Evolutionary conservation across 2,113 vertebrate genomes (phyloP), one percentile per base, ranked within the genome.

Genomic region (Colistium nudipinnis): DNA sequence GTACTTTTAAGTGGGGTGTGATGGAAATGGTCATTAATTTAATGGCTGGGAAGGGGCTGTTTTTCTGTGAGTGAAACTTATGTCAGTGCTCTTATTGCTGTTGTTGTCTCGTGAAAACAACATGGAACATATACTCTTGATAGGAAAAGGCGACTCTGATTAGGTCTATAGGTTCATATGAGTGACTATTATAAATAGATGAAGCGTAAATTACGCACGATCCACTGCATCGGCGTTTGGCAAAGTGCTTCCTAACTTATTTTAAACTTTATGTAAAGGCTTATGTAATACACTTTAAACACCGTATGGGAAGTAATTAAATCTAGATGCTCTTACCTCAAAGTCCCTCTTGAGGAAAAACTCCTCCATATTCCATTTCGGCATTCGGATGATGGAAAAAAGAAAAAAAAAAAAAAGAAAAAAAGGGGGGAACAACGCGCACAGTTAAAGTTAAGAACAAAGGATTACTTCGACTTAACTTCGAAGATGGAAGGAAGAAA

Each of bases 271-370:
- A n/a, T n/a, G n/a, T n/a, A n/a, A n/a, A n/a, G n/a, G n/a, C n/a
- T n/a, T n/a, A n/a, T n/a, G n/a, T n/a, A n/a, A n/a, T n/a, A n/a
- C n/a, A n/a, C n/a, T n/a, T n/a, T n/a, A n/a, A n/a, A n/a, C n/a
- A n/a, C n/a, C n/a, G n/a, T n/a, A n/a, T n/a, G n/a, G n/a, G n/a
- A n/a, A n/a, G 17, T 1, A 31, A 39, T 66, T n/a, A 68, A 52
- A 62, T 27, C 4, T 0, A 54, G 17, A 80, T 22, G 28, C 30
- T 14, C 70, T 83, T 68, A 88, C 86, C 88, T 89, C 61, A 85
- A 39, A 73, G 5, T 7, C n/a, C 10, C 2, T 48, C 25, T 64
- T 41, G 17, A 13, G 1, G 0, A 44, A 27, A 28, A 63, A 12
- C 20, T 70, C 64, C 65, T 74, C n/a, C 38, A 28, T 33, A 36